These are phyloP conservation scores for Cydia splendana DNA, from an alignment of 1,140 invertebrate species.

Conservation along the genomic window DNA sequence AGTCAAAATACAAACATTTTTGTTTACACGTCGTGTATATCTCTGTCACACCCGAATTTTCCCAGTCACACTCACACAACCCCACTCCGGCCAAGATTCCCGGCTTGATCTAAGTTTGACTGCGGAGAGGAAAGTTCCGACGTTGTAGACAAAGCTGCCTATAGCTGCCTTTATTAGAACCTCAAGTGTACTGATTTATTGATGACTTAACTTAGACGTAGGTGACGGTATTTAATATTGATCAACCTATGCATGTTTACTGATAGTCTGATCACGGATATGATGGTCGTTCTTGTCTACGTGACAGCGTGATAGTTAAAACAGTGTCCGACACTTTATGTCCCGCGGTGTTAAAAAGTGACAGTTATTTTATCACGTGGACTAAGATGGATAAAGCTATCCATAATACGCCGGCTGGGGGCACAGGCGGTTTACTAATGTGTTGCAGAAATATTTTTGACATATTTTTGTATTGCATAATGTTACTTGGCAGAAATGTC, in stretches of 20 bases:
- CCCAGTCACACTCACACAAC: slow-evolving; percentile 31
- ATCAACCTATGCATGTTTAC: not conserved
- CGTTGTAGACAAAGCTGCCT: slow-evolving; percentile 67
- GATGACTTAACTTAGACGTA: slow-evolving; percentile 37
- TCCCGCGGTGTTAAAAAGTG: too few species aligned
- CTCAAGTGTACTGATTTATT: slow-evolving; percentile 58
- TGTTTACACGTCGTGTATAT: slow-evolving; percentile 29
- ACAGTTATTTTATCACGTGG: too few species aligned
- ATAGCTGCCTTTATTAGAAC: slow-evolving; percentile 64
- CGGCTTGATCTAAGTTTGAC: slow-evolving; percentile 70
- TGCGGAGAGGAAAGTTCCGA: slow-evolving; percentile 73
- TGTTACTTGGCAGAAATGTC: too few species aligned
- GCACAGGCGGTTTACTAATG: too few species aligned
- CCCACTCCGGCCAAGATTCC: slow-evolving; percentile 44
- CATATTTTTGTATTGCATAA: too few species aligned
- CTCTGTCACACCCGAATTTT: slow-evolving; percentile 38
- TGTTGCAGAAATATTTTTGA: too few species aligned
- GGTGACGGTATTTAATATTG: not conserved
- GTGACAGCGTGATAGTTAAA: too few species aligned
- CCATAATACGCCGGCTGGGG: too few species aligned
- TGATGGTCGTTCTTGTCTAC: too few species aligned
- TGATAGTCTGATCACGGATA: not conserved
- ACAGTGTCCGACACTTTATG: too few species aligned
- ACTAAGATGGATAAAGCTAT: too few species aligned
- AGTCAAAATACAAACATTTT: not conserved